phyloP scores from a whole-genome alignment of 2,888 invertebrate genomes.

The Electrophaes corylata region DNA sequence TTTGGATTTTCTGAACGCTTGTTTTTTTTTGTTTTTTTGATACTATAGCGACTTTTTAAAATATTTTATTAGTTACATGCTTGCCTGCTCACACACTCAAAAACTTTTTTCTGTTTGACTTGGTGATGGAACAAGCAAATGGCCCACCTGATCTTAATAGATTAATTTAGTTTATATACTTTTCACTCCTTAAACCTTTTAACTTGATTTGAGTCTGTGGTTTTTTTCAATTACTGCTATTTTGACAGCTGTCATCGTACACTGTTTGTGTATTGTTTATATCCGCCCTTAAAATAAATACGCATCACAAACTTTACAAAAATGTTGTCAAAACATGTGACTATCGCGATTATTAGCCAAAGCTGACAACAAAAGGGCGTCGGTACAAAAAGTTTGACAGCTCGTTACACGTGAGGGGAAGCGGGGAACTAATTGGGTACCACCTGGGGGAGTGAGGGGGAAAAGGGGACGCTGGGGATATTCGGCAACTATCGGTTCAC shows the following conservation, averaged over 20 bases:
- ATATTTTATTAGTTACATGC: no score
- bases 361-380: conserved; percentile 58
- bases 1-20: no score
- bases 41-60: no score
- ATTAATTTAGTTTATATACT: no score
- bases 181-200: no score
- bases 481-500: conserved; percentile 36
- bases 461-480: conserved; percentile 26
- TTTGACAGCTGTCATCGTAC: background rate
- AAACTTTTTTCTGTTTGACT: no score
- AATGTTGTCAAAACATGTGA: conserved; percentile 33
- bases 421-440: conserved; percentile 67
- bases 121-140: no score
- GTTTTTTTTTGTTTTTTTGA: no score
- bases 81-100: no score
- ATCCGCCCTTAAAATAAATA: background rate
- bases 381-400: conserved; percentile 74
- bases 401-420: conserved; percentile 59
- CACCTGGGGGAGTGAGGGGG: conserved; percentile 46
- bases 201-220: no score
- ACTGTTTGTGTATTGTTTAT: background rate
- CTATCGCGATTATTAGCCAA: conserved; percentile 44
- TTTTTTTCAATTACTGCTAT: background rate
- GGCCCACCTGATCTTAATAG: no score
- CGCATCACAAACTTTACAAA: conserved; percentile 17